These are phyloP conservation scores for Leptosomus discolor DNA, from an alignment of 2,113 vertebrate species.

Conservation along the genomic window DNA sequence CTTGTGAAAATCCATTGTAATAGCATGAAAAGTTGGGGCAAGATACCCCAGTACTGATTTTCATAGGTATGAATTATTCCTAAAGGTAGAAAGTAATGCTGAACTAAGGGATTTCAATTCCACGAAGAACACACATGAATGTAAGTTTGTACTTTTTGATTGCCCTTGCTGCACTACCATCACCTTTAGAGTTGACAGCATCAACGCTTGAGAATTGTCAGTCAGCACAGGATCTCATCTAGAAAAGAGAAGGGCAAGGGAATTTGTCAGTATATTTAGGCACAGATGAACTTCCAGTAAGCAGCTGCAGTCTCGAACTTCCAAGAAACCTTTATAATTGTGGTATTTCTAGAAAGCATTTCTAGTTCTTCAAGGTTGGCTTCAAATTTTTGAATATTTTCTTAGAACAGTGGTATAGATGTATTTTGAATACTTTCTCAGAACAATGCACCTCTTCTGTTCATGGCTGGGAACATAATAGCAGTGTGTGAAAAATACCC, in stretches of 20 bases:
- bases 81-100: background rate
- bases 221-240: background rate
- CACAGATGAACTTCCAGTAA: background rate
- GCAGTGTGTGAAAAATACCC: background rate
- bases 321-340: background rate
- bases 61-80: background rate
- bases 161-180: background rate
- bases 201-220: background rate
- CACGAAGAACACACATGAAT: background rate
- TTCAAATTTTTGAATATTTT: too few species aligned
- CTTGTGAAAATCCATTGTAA: background rate
- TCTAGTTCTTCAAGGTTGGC: background rate
- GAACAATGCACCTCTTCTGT: background rate
- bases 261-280: background rate
- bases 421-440: background rate
- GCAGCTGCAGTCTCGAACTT: background rate
- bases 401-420: too few species aligned
- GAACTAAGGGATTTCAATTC: background rate
- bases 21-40: background rate
- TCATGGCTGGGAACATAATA: background rate
- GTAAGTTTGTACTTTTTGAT: background rate
- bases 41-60: background rate
- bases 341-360: background rate
- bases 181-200: background rate
- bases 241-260: background rate